Base-by-base conservation (phyloP, 2,888 invertebrate genomes). In the Agrypnus murinus region DNA sequence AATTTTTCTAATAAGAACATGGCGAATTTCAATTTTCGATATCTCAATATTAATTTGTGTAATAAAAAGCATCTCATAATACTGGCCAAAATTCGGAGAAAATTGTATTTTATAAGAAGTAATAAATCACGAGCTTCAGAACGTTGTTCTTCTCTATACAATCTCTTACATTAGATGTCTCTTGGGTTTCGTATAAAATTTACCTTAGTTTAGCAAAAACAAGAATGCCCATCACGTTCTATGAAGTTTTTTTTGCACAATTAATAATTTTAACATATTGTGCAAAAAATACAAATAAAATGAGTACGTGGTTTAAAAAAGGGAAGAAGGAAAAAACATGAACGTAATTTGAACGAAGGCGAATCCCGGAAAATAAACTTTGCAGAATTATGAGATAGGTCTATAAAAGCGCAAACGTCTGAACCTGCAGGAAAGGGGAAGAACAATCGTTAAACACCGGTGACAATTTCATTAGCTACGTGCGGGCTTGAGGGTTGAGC, bases 401-500 rank as follows among this genome's bases (percentile, higher is more conserved):
- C 57, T 53, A 67, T 59, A 57, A 64, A 71, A 71, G 64, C 67
- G 43, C 55, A 64, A 66, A 65, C 62, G 45, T 57, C 58, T 46
- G 58, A 50, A 53, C 71, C 40, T 43, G 55, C 48, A 15, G 14
- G 60, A 50, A 69, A 65, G 59, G 55, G 43, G 62, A 72, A 69
- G 69, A 69, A 69, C 60, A 72, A 72, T 65, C 69, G 69, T 69
- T 69, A 72, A 72, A 67, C 69, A 69, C 60, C 62, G 65, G 65
- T 69, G 72, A 72, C 72, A 72, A 72, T 72, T 72, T 72, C 72
- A 72, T 72, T 72, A 68, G 72, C 60, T 72, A 65, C 72, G 72
- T 72, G 72, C 60, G 60, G 63, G 64, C 64, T 67, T 63, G 59
- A 50, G 58, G 59, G 55, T 60, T 72, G 48, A 65, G 60, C 59